Base-by-base conservation (phyloP, 2,888 invertebrate genomes). In the Gastrophysa polygoni region DNA sequence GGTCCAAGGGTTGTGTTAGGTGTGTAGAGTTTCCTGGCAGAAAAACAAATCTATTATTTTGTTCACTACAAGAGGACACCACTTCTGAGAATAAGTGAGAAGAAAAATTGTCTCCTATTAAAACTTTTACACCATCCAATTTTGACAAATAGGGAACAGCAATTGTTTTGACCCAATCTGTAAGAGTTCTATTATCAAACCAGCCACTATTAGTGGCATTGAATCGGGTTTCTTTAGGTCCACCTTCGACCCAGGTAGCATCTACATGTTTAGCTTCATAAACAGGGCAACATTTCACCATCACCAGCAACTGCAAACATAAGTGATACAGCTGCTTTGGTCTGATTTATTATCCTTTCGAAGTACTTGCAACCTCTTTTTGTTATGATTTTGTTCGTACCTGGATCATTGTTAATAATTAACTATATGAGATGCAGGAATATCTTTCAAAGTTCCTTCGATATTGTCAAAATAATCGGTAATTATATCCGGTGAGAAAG, bases 321-420 rank as follows among this genome's bases (percentile, higher is more conserved):
- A 14, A 51, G 4, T 38, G 59, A 59, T 10, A 43, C 44, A 16
- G n/a, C 11, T 11, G 43, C 18, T 59, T 59, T 50, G 21, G 21
- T 52, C 1, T 57, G 34, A 57, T 77, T 71, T 52, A 72, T 69
- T 8, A 75, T 67, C 18, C 73, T 52, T 46, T 76, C 73, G 10
- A 73, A 70, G 59, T 78, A 72, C 65, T 77, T 70, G 17, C 46
- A 49, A 16, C 69, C 67, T 32, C 68, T 17, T 63, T 61, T 57
- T 66, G 34, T 47, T 20, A 71, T 63, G 7, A 51, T 43, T 52
- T 63, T 71, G 58, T 66, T 71, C 20, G 21, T 47, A 0, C 73
- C 75, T 21, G 75, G 74, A 63, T 77, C 74, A 67, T 75, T 65
- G 71, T 29, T 65, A 63, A 34, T 67, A 65, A 34, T 66, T 66